phyloP scores from a whole-genome alignment of 2,888 invertebrate species.

The Dascillus cervinus region DNA sequence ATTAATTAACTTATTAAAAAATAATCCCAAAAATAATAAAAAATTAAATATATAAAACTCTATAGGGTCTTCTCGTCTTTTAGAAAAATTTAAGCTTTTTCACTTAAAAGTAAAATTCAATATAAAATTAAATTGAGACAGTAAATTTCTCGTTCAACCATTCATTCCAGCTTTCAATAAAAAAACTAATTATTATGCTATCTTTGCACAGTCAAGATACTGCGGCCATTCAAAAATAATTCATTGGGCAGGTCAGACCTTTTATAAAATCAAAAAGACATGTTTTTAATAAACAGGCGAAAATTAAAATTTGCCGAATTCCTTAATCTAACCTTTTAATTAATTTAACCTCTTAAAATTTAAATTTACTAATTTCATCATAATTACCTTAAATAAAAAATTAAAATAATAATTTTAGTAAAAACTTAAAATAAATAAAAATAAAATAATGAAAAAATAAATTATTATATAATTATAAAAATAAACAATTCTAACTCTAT shows the following conservation, averaged over 20 bases:
- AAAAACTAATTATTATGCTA: slow-evolving; percentile 75
- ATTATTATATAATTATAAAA: slow-evolving; percentile 41
- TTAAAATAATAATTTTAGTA: slow-evolving; percentile 42
- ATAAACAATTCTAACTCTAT: slow-evolving; percentile 52
- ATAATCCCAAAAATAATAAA: slow-evolving; percentile 33
- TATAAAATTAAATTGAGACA: slow-evolving; percentile 49
- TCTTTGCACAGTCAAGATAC: slow-evolving; percentile 73
- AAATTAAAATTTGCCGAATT: slow-evolving; percentile 58
- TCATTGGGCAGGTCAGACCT: slow-evolving; percentile 70
- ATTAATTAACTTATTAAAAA: slow-evolving; percentile 26
- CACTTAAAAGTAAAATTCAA: slow-evolving; percentile 52
- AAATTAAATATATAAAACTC: slow-evolving; percentile 51
- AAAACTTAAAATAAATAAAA: slow-evolving; percentile 39
- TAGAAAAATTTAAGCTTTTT: slow-evolving; percentile 60
- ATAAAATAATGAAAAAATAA: slow-evolving; percentile 46
- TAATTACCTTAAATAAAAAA: slow-evolving; percentile 43
- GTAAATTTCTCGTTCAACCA: slow-evolving; percentile 57
- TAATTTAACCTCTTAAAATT: slow-evolving; percentile 30
- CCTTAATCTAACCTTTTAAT: slow-evolving; percentile 43
- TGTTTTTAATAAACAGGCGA: slow-evolving; percentile 75
- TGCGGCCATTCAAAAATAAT: slow-evolving; percentile 66
- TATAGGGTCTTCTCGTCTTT: slow-evolving; percentile 76
- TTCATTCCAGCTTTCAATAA: slow-evolving; percentile 76
- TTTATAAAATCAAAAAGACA: slow-evolving; percentile 57
- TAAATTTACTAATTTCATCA: slow-evolving; percentile 54